phyloP scores from a whole-genome alignment of 2,113 vertebrate genomes.

The Procavia capensis region DNA sequence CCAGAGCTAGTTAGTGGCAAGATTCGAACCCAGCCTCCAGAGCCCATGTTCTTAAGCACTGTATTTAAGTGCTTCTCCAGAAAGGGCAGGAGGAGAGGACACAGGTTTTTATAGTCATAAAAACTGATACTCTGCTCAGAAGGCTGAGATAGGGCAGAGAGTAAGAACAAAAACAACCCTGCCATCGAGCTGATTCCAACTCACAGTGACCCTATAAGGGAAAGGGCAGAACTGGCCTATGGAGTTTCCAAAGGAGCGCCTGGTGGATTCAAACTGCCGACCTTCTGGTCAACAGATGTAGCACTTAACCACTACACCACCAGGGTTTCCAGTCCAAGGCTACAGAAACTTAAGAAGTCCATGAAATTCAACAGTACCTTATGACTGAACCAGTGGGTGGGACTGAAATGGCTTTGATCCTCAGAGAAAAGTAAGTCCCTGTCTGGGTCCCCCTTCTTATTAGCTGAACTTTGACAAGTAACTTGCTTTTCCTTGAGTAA shows the following conservation, averaged over 20 bases:
- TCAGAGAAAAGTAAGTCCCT: background rate
- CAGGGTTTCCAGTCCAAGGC: too few relatives aligned
- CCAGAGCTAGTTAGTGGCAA: background rate
- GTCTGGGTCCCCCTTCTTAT: too few relatives aligned
- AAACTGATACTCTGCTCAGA: background rate
- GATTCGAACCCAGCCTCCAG: background rate
- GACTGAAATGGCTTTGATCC: background rate
- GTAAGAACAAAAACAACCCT: too few relatives aligned
- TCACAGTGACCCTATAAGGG: too few relatives aligned
- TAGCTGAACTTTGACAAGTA: background rate
- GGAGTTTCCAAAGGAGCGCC: too few relatives aligned
- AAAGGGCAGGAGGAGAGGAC: background rate
- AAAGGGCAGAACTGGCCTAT: too few relatives aligned
- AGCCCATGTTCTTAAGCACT: background rate
- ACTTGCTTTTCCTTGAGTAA: background rate
- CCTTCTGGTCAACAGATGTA: too few relatives aligned
- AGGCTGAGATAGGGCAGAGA: rapidly evolving
- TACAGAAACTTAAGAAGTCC: background rate
- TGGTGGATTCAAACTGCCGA: too few relatives aligned
- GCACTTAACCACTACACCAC: too few relatives aligned
- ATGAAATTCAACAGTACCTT: rapidly evolving
- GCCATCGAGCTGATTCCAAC: too few relatives aligned
- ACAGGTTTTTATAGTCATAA: too few relatives aligned
- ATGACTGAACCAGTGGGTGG: too few relatives aligned
- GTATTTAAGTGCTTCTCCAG: background rate